Evolutionary conservation across 92 coral and sea anemone genomes (phyloP).

Genomic region (Epizoanthus rinbou): DNA sequence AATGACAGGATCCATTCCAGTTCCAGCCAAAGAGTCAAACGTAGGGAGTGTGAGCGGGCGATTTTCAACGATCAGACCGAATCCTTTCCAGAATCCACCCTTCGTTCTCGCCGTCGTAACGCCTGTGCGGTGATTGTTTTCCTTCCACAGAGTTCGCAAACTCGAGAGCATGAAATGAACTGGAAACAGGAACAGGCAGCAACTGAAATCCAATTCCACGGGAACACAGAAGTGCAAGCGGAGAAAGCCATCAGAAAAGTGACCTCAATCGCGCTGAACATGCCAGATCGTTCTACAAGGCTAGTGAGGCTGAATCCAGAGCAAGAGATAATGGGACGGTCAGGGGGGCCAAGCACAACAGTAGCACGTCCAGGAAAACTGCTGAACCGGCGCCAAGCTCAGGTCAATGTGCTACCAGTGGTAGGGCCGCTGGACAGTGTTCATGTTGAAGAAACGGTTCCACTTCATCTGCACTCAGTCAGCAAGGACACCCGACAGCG

Average conservation of each 20-base stretch:
- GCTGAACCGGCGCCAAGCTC: too few relatives aligned
- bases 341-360: too few relatives aligned
- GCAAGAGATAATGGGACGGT: neutral
- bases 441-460: too few relatives aligned
- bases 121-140: constrained; percentile 23
- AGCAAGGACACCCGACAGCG: too few relatives aligned
- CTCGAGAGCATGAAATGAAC: constrained; percentile 4
- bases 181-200: constrained; percentile 12
- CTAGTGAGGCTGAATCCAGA: constrained; percentile 7
- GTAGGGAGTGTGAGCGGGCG: constrained; percentile 14
- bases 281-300: neutral
- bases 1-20: too few relatives aligned
- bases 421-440: too few relatives aligned
- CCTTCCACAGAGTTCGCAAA: constrained; percentile 20
- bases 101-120: constrained; percentile 19
- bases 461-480: too few relatives aligned
- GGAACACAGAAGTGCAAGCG: neutral
- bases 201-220: neutral
- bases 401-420: too few relatives aligned
- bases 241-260: constrained; percentile 8
- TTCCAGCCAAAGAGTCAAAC: neutral
- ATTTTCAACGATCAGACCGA: constrained; percentile 1
- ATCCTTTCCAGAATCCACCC: constrained; percentile 3
- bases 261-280: constrained; percentile 3
- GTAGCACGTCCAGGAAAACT: too few relatives aligned